Conservation (phyloP, 1,140 invertebrate species). For the Phenacoccus solenopsis region DNA sequence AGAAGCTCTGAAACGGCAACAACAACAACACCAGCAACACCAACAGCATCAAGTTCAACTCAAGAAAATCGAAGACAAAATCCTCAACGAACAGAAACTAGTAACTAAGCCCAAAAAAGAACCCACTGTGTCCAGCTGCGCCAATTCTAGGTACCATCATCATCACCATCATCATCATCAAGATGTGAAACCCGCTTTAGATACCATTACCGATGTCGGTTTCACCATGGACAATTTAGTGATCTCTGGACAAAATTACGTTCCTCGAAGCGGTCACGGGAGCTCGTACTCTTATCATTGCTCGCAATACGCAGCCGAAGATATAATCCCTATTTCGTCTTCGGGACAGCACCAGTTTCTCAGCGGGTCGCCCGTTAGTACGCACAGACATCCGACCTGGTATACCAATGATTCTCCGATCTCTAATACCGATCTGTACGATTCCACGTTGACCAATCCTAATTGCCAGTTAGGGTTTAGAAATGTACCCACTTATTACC, state of each 20-base stretch:
- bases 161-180: slow-evolving; percentile 6
- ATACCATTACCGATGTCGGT: not conserved
- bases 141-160: slow-evolving; percentile 9
- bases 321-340: not conserved
- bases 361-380: not conserved
- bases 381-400: slow-evolving; percentile 5
- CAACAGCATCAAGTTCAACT: not conserved
- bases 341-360: not conserved
- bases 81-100: not conserved
- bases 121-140: not conserved
- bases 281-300: not conserved
- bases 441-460: not conserved
- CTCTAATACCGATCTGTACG: not conserved
- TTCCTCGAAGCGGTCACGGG: not conserved
- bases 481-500: not conserved
- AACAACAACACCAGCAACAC: slow-evolving; percentile 28
- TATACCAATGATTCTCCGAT: not conserved
- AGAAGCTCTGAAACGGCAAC: slow-evolving; percentile 66
- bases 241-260: slow-evolving; percentile 1
- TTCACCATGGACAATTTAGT: slow-evolving; percentile 10
- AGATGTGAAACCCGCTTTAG: not conserved
- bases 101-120: not conserved
- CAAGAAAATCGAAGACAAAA: slow-evolving; percentile 9
- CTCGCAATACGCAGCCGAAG: not conserved
- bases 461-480: slow-evolving; percentile 6